Evolutionary conservation across 2,888 invertebrate species (phyloP), one percentile per base, ranked within the genome.

Genomic region (Hirtodrosophila histrioides): DNA sequence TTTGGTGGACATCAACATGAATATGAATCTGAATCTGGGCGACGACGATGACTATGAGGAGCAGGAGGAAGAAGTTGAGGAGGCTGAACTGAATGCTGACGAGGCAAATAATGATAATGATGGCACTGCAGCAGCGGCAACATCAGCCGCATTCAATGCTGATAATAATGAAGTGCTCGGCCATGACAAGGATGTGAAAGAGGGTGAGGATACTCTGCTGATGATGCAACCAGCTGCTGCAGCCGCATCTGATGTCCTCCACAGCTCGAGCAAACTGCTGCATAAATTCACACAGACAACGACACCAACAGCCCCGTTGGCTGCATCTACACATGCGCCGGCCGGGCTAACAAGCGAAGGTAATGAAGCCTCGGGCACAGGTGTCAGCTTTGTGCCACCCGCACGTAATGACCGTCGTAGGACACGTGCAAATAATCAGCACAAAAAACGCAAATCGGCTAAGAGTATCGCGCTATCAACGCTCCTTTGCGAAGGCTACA

Each of bases 401-500:
- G 75, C 69, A 75, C 78, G 50, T 78, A 83, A 78, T 66, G 66
- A 65, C 62, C 68, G 49, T 51, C 64, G 41, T 58, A 62, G 72
- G 68, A 62, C 74, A 75, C 70, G 75, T 69, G 62, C 68, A 55
- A 68, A 68, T 67, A 78, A 80, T 78, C 86, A 85, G 60, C 74
- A 74, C 50, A 88, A 88, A 65, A 81, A 81, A 49, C 85, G 78
- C 70, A 89, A 88, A 79, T 75, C 89, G 63, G 69, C 88, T 60
- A 91, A 91, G 73, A 89, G 86, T 56, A 58, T 81, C 8, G 77
- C 82, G 5, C 78, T 90, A 39, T 90, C 91, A 40, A 91, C 91
- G 40, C 87, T 91, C 57, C 90, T 90, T 67, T 92, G 91, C 63
- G 92, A 92, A 67, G 92, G 92, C 43, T 92, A 92, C 81, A 92